Conservation (phyloP, 2,888 invertebrate species). For the Elysia crispata region DNA sequence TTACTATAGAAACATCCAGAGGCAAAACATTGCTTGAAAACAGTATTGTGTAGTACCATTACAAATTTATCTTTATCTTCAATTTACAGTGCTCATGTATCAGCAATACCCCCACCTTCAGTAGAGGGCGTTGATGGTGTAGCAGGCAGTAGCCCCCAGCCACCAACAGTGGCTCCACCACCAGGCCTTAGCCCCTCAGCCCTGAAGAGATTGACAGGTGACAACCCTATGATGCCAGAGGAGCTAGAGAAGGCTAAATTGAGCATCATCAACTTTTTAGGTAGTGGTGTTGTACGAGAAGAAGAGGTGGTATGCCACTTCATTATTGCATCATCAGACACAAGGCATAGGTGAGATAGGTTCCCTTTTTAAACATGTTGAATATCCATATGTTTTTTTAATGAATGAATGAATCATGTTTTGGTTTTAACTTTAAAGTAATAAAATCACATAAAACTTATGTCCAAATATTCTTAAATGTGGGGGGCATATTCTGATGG, state of each 20-base stretch:
- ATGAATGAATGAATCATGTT: too few species aligned
- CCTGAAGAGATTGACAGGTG: constrained; percentile 70
- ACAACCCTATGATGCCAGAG: constrained; percentile 69
- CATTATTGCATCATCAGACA: constrained; percentile 92
- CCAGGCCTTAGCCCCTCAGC: constrained; percentile 71
- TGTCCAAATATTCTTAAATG: too few species aligned
- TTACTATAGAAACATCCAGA: too few species aligned
- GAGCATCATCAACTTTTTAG: constrained; percentile 89
- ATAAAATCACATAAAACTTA: too few species aligned
- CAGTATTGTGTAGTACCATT: too few species aligned
- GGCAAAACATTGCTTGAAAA: too few species aligned
- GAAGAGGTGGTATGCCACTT: constrained; percentile 86
- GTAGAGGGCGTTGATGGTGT: constrained; percentile 40
- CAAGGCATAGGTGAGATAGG: constrained; percentile 80
- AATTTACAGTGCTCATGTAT: constrained; percentile 45
- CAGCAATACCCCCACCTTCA: constrained; percentile 22
- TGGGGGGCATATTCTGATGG: too few species aligned
- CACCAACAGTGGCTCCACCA: constrained; percentile 59
- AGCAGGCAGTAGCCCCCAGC: constrained; percentile 53
- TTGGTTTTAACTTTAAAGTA: too few species aligned
- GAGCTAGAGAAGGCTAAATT: constrained; percentile 87
- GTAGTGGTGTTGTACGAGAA: constrained; percentile 86
- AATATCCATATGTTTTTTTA: not conserved
- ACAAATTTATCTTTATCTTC: too few species aligned
- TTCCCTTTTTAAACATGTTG: too few species aligned